Evolutionary conservation across 2,888 invertebrate species (phyloP).

Genomic region (Abrostola tripartita): DNA sequence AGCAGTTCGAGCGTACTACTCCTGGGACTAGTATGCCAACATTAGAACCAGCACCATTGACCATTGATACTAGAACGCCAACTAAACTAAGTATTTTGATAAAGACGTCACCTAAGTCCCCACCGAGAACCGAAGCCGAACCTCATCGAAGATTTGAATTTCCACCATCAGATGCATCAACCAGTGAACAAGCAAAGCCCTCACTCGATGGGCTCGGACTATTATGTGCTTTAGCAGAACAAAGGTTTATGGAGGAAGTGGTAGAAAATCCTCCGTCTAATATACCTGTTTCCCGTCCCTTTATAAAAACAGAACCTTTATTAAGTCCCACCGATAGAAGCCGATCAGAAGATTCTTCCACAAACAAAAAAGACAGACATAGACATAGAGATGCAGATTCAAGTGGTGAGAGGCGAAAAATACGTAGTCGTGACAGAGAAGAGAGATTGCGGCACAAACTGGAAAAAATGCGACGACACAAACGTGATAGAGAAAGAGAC

Average conservation of each 20-base stretch:
- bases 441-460: constrained; percentile 80
- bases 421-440: constrained; percentile 79
- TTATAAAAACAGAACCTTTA: constrained; percentile 78
- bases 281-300: constrained; percentile 67
- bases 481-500: constrained; percentile 77
- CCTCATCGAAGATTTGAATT: constrained; percentile 80
- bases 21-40: constrained; percentile 75
- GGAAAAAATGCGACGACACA: constrained; percentile 83
- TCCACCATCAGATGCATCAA: constrained; percentile 65
- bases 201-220: constrained; percentile 91
- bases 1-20: constrained; percentile 90
- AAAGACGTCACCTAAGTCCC: constrained; percentile 82
- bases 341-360: constrained; percentile 59
- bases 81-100: constrained; percentile 81
- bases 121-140: constrained; percentile 77
- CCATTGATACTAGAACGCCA: constrained; percentile 79
- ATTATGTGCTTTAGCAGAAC: constrained; percentile 95
- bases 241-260: constrained; percentile 93
- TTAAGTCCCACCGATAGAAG: constrained; percentile 75
- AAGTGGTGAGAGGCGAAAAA: constrained; percentile 77
- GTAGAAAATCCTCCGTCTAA: constrained; percentile 74
- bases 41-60: constrained; percentile 73
- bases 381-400: constrained; percentile 79
- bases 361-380: constrained; percentile 76
- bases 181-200: constrained; percentile 75